Percentiles rank a stretch among this genome's conserved stretches.
Conservation (phyloP, 2,797 vertebrate species). For the Tokudaia muenninki region DNA sequence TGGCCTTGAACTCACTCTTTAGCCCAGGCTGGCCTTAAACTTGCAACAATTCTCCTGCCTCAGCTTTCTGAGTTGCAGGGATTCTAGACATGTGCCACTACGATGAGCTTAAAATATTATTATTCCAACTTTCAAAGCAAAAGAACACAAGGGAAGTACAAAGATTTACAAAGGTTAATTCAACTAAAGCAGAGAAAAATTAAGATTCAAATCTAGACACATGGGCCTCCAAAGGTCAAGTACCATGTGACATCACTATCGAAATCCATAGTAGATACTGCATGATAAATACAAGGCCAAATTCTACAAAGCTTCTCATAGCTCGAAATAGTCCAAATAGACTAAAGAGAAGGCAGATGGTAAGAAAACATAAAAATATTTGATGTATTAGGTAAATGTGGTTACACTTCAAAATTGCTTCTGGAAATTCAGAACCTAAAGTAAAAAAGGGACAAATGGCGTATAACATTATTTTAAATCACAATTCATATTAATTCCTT, state of each 20-base stretch:
- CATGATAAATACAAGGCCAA: neutral
- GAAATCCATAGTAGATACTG: neutral
- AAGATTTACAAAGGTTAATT: neutral
- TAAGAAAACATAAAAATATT: constrained; percentile 9
- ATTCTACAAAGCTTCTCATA: neutral
- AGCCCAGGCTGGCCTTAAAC: neutral
- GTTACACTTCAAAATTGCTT: neutral
- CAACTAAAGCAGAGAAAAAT: neutral
- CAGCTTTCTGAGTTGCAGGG: neutral
- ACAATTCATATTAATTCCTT: neutral
- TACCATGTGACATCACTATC: neutral
- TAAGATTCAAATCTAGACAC: neutral
- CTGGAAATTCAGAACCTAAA: neutral
- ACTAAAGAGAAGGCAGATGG: neutral
- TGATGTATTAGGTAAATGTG: neutral
- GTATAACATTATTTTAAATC: neutral
- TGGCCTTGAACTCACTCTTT: neutral
- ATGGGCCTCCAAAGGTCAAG: neutral
- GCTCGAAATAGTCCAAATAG: neutral
- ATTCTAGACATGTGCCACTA: neutral
- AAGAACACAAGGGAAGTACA: neutral
- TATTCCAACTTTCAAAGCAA: neutral
- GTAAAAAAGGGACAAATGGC: neutral
- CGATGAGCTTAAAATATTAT: neutral
- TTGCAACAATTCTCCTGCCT: neutral